A percentile compares a stretch with the other conserved stretches of the same genome.
Evolutionary conservation across 2,797 vertebrate species (phyloP).

Genomic region (Phrynocephalus forsythii): DNA sequence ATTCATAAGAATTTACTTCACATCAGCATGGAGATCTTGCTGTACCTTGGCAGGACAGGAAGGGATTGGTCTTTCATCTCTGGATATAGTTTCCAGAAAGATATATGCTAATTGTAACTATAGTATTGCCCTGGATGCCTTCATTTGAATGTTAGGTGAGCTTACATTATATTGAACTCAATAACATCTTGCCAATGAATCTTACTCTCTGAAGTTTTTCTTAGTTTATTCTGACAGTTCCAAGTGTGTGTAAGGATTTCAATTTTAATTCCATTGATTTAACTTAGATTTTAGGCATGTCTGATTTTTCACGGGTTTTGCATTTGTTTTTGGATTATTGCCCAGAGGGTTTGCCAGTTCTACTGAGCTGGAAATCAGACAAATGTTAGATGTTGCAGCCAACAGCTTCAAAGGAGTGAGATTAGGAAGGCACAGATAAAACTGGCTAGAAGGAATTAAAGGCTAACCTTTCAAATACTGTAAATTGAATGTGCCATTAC

Average conservation of each 20-base stretch:
- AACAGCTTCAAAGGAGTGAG: neutral
- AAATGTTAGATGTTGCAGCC: constrained; percentile 8
- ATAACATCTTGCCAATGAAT: neutral
- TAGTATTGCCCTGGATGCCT: neutral
- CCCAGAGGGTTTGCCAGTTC: neutral
- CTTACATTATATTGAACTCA: neutral
- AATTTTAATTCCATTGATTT: neutral
- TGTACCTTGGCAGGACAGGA: neutral
- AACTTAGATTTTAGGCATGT: neutral
- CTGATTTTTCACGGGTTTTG: neutral
- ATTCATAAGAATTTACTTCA: constrained; percentile 2
- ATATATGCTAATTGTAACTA: neutral
- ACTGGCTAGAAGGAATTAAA: neutral
- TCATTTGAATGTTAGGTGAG: neutral
- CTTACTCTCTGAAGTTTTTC: neutral
- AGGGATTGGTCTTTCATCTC: neutral
- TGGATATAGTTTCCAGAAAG: neutral
- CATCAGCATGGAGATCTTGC: neutral
- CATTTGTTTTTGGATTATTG: constrained; percentile 3
- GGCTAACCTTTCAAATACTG: neutral
- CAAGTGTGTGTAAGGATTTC: neutral
- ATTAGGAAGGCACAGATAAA: neutral
- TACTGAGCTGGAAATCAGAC: neutral
- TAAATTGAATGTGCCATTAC: neutral
- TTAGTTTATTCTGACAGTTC: neutral